Evolutionary conservation across 1,140 invertebrate species (phyloP).

Genomic region (Wasmannia auropunctata): DNA sequence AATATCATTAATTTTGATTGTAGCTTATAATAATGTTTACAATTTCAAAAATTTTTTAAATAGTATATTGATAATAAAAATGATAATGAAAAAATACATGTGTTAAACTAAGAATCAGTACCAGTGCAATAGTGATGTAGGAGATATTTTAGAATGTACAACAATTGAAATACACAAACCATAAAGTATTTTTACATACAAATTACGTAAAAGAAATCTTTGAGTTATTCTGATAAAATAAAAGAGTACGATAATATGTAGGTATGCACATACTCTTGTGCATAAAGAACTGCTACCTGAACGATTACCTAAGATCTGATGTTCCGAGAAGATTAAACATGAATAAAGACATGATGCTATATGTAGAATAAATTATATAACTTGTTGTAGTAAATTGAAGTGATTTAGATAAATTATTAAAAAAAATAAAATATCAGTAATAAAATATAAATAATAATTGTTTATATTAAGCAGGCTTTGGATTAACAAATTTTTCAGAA

Average conservation of each 20-base stretch:
- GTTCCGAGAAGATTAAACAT: background rate
- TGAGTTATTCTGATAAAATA: background rate
- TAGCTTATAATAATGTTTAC: too few species aligned
- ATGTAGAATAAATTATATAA: conserved; percentile 2
- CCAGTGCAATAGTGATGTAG: too few species aligned
- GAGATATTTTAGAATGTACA: background rate
- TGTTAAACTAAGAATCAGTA: background rate
- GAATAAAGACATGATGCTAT: background rate
- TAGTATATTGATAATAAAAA: too few species aligned
- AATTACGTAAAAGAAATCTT: background rate
- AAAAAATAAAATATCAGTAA: background rate
- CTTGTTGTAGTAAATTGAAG: background rate
- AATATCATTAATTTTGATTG: background rate
- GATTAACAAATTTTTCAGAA: background rate
- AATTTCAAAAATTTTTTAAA: too few species aligned
- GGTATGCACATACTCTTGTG: background rate
- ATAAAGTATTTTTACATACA: background rate
- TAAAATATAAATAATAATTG: background rate
- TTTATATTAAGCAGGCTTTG: background rate
- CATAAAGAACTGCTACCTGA: background rate
- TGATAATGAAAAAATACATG: background rate
- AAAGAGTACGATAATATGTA: background rate
- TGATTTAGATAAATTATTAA: background rate
- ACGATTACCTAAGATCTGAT: background rate
- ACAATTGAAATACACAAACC: background rate